Evolutionary conservation across 1,140 invertebrate genomes (phyloP), one percentile per base, ranked within the genome.

Genomic region (Leptinotarsa lineolata): DNA sequence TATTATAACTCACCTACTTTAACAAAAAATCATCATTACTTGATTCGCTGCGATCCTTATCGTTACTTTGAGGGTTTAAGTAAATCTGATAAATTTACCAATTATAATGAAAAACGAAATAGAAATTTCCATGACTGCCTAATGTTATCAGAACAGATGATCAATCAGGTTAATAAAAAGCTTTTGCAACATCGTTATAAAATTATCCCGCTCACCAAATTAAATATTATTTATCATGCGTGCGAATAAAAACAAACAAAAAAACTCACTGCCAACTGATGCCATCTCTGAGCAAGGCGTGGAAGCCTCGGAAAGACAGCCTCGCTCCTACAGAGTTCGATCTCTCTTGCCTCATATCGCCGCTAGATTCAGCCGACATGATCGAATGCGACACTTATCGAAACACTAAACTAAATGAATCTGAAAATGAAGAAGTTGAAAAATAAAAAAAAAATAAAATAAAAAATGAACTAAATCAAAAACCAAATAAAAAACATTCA

Each of bases 321-420:
- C 80, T 73, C 30, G 81, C 76, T 48, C 81, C 81, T 60, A 83
- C 72, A 30, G 81, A 83, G 74, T 82, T 82, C 66, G 81, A 83
- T 54, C 81, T 70, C 67, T 81, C 81, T 68, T 81, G 76, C 24
- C 81, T 70, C 11, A 76, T 68, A 61, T 80, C 75, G 70, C 76
- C 81, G 72, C 77, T 77, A 71, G 81, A 80, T 48, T 79, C 75
- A 18, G 78, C 77, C 12, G 81, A 82, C 81, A 83, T 83, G 58
- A 30, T 69, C 13, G n/a, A 15, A 54, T 54, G 16, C n/a, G n/a
- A 54, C 15, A 54, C 30, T n/a, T 54, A 15, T 54, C 54, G 13
- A 60, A n/a, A 15, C 45, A 68, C 21, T 44, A 61, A 61, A 59
- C 13, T 21, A 48, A 73, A 16, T 46, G 39, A 39, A 74, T 46